Conservation (phyloP, 1,140 invertebrate species). For the Cylas formicarius region DNA sequence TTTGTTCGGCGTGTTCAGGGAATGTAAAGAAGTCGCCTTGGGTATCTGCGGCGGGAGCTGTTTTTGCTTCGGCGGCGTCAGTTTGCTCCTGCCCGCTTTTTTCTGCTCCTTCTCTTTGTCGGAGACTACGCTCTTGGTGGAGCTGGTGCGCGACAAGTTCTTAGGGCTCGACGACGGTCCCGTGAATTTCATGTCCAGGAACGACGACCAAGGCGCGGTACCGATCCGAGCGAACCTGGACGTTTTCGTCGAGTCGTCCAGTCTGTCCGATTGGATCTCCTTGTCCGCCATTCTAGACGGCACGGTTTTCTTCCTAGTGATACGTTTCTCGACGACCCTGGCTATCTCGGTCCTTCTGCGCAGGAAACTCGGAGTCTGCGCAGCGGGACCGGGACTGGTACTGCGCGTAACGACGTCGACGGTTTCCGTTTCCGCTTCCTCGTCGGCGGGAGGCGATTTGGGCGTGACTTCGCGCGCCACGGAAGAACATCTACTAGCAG, state of each 20-base stretch:
- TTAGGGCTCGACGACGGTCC: slow-evolving; percentile 38
- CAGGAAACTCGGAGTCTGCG: slow-evolving; percentile 50
- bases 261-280: slow-evolving; percentile 60
- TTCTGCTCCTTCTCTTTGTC: slow-evolving; percentile 23
- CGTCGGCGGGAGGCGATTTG: slow-evolving; percentile 9
- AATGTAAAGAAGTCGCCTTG: slow-evolving; percentile 45
- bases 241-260: slow-evolving; percentile 55
- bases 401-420: slow-evolving; percentile 61
- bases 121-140: slow-evolving; percentile 35
- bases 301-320: slow-evolving; percentile 49
- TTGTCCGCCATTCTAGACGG: slow-evolving; percentile 47
- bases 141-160: slow-evolving; percentile 39
- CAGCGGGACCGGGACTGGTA: slow-evolving; percentile 67
- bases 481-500: slow-evolving; percentile 33
- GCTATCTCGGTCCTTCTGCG: slow-evolving; percentile 62
- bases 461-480: slow-evolving; percentile 24
- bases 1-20: slow-evolving; percentile 54
- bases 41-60: slow-evolving; percentile 54
- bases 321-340: slow-evolving; percentile 60
- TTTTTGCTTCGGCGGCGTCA: slow-evolving; percentile 33
- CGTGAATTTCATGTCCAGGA: slow-evolving; percentile 52
- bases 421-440: slow-evolving; percentile 43
- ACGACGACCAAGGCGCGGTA: slow-evolving; percentile 55
- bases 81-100: slow-evolving; percentile 27
- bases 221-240: slow-evolving; percentile 54